Evolutionary conservation across 1,140 invertebrate species (phyloP).

Genomic region (Drosophila prosaltans): DNA sequence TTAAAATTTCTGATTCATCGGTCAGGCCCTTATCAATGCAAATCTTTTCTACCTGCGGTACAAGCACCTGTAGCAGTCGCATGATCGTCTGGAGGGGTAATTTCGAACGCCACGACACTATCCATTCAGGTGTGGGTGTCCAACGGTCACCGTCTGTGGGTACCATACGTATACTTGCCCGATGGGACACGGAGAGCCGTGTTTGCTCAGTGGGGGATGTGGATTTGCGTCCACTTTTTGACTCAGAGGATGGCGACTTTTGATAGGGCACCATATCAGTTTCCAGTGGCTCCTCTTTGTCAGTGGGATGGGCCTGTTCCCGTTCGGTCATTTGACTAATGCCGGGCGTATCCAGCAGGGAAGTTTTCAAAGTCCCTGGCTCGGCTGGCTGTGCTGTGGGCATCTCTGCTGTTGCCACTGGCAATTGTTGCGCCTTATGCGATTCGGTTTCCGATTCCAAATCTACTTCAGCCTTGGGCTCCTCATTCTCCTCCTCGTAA

Average conservation of each 20-base stretch:
- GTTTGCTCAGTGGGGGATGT: slow-evolving; percentile 59
- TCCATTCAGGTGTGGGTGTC: slow-evolving; percentile 96
- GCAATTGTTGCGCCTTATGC: slow-evolving; percentile 67
- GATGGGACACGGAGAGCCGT: slow-evolving; percentile 78
- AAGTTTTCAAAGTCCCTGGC: slow-evolving; percentile 94
- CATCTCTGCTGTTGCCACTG: slow-evolving; percentile 89
- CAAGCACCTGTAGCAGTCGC: slow-evolving; percentile 98
- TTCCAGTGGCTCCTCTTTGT: slow-evolving; percentile 44
- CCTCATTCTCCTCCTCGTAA: slow-evolving; percentile 32
- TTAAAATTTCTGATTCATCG: slow-evolving; percentile 99
- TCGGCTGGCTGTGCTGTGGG: slow-evolving; percentile 93
- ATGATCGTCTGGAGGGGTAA: slow-evolving; percentile 99
- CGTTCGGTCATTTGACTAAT: slow-evolving; percentile 95
- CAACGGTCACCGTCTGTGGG: slow-evolving; percentile 84
- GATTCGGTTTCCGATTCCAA: slow-evolving; percentile 72
- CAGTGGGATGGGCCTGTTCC: slow-evolving; percentile 92
- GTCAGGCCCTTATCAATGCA: slow-evolving; percentile 99
- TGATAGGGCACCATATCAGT: slow-evolving; percentile 55
- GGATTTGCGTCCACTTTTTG: slow-evolving; percentile 52
- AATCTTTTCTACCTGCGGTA: slow-evolving; percentile 99
- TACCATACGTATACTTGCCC: slow-evolving; percentile 79
- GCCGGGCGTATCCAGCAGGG: slow-evolving; percentile 94
- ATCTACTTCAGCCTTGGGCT: slow-evolving; percentile 47
- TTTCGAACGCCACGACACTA: slow-evolving; percentile 98
- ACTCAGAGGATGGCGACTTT: slow-evolving; percentile 44